A percentile compares a stretch with the other conserved stretches of the same genome.
phyloP scores from a whole-genome alignment of 2,888 invertebrate genomes.

The Spodoptera littoralis region DNA sequence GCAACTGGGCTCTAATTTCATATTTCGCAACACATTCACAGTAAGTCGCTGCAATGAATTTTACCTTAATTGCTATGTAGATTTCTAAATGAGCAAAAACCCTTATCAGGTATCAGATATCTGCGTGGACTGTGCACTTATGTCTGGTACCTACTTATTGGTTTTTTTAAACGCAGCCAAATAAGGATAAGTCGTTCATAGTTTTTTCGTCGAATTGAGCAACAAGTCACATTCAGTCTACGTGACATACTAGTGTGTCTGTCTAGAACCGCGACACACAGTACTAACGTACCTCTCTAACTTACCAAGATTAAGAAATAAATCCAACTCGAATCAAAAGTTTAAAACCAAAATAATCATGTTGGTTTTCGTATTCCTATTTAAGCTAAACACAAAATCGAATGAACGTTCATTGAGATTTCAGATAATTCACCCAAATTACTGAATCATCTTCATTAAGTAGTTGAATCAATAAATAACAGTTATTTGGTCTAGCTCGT shows the following conservation, averaged over 20 bases:
- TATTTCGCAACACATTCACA: slow-evolving; percentile 35
- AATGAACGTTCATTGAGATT: too few relatives aligned
- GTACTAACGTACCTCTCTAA: slow-evolving; percentile 4
- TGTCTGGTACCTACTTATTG: slow-evolving; percentile 15
- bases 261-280: slow-evolving; percentile 4
- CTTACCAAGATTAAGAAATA: neutral
- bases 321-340: too few relatives aligned
- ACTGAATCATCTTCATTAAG: too few relatives aligned
- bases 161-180: slow-evolving; percentile 49
- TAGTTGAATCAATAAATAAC: too few relatives aligned
- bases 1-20: slow-evolving; percentile 14
- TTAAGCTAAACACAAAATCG: too few relatives aligned
- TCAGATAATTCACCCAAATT: too few relatives aligned
- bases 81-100: slow-evolving; percentile 34
- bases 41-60: slow-evolving; percentile 14
- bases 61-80: slow-evolving; percentile 25
- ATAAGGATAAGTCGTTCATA: slow-evolving; percentile 41
- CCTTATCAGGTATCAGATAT: slow-evolving; percentile 20
- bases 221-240: slow-evolving; percentile 18
- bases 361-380: too few relatives aligned
- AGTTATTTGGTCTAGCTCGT: slow-evolving; percentile 13
- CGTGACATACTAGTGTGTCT: neutral
- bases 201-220: slow-evolving; percentile 29
- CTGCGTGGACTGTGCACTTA: slow-evolving; percentile 7
- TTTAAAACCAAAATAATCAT: too few relatives aligned